Percentiles rank a stretch among this genome's conserved stretches.
These are phyloP conservation scores for Passer domesticus DNA, from an alignment of 2,113 vertebrate genomes.

Conservation along the genomic window DNA sequence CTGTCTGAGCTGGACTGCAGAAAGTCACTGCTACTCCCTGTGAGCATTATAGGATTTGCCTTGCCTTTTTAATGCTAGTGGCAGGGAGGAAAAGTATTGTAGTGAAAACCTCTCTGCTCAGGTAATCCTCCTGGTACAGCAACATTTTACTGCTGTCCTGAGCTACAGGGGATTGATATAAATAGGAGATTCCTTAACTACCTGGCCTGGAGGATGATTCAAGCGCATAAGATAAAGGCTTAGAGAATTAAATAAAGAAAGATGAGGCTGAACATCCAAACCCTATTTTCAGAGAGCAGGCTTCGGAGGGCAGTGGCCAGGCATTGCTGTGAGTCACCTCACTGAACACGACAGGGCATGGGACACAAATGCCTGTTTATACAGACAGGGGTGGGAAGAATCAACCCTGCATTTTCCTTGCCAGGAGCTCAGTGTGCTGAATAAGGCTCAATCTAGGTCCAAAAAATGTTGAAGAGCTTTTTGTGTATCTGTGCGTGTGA, in stretches of 20 bases:
- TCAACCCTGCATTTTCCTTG: not conserved
- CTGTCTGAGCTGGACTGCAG: not conserved
- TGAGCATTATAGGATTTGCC: not conserved
- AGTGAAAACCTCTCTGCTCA: not conserved
- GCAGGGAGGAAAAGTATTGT: not conserved
- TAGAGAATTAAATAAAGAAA: not conserved
- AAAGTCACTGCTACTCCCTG: not conserved
- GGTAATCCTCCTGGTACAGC: not conserved
- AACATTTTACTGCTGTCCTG: not conserved
- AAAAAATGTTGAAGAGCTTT: not conserved
- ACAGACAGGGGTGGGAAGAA: not conserved
- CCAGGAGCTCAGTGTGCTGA: not conserved
- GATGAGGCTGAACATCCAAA: not conserved
- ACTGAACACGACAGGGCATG: rapidly evolving
- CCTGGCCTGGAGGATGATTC: not conserved
- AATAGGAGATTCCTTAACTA: not conserved
- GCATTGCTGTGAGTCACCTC: not conserved
- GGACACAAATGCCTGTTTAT: not conserved
- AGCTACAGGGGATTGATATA: not conserved
- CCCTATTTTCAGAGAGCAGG: not conserved
- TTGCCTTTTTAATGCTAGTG: not conserved
- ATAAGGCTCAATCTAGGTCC: not conserved
- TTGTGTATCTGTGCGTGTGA: not conserved
- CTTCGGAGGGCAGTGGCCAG: not conserved
- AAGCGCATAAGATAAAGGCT: not conserved